Conservation (phyloP, 2,113 vertebrate species). For the Catagonus wagneri region DNA sequence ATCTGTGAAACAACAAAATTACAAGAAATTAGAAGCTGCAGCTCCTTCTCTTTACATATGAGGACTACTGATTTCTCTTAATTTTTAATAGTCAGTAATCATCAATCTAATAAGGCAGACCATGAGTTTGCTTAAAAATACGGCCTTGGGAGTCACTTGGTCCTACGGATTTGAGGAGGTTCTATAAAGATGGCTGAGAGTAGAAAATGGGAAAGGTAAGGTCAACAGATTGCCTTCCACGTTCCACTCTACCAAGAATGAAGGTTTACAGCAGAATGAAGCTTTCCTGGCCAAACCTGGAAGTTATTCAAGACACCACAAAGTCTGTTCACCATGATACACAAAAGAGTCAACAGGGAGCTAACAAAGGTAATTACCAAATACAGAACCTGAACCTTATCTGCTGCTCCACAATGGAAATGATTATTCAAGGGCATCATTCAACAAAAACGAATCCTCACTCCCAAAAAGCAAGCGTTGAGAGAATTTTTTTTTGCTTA, state of each 20-base stretch:
- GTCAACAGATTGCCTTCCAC: background rate
- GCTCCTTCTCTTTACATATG: background rate
- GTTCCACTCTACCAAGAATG: background rate
- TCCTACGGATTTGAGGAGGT: background rate
- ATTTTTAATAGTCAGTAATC: background rate
- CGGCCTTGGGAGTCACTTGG: background rate
- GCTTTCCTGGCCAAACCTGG: background rate
- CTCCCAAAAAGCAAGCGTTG: background rate
- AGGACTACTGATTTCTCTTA: background rate
- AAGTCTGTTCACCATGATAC: background rate
- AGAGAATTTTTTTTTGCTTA: background rate
- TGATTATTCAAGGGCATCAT: background rate
- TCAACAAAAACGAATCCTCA: background rate
- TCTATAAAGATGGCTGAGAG: background rate
- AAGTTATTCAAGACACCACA: background rate
- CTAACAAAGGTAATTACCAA: background rate
- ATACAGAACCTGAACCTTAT: background rate
- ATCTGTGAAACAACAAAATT: conserved; percentile 89
- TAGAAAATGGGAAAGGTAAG: background rate
- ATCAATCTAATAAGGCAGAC: background rate
- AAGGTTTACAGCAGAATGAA: background rate
- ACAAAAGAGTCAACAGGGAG: background rate
- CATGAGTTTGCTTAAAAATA: background rate
- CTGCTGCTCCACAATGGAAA: background rate
- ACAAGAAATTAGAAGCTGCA: conserved; percentile 31